Conservation (phyloP, 2,113 vertebrate species). For the Coryphaenoides rupestris region DNA sequence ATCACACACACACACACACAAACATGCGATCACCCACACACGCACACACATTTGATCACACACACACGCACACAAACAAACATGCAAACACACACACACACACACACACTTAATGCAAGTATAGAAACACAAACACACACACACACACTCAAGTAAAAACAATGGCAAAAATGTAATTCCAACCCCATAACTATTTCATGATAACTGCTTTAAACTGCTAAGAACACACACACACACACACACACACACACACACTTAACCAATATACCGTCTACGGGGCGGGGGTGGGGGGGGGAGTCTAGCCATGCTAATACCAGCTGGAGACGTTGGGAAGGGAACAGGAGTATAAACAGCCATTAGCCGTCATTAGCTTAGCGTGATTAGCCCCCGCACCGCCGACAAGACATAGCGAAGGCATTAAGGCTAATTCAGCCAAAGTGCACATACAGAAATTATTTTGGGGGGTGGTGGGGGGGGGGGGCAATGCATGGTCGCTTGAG, state of each 20-base stretch:
- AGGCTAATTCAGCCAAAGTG: conserved; percentile 24
- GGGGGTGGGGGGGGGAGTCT: conserved; percentile 47
- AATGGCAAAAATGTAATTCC: too few species aligned
- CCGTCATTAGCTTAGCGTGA: conserved; percentile 57
- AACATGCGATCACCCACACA: background rate
- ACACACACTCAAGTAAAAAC: conserved; percentile 7
- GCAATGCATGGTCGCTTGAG: background rate
- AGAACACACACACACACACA: conserved; percentile 30
- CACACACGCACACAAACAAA: background rate
- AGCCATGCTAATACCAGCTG: conserved; percentile 57
- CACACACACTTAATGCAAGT: conserved; percentile 11
- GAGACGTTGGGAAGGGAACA: conserved; percentile 32
- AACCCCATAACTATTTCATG: too few species aligned
- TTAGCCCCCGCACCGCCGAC: conserved; percentile 50
- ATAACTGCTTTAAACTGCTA: conserved; percentile 32
- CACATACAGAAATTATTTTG: conserved; percentile 46
- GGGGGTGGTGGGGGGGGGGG: background rate
- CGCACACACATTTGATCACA: too few species aligned
- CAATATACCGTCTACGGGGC: conserved; percentile 42
- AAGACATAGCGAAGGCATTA: conserved; percentile 25
- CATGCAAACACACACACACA: conserved; percentile 21
- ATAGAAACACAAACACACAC: conserved; percentile 4
- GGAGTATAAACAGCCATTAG: conserved; percentile 68
- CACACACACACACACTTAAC: background rate
- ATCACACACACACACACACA: too few species aligned